phyloP scores from a whole-genome alignment of 2,113 vertebrate genomes.

The Willisornis vidua region DNA sequence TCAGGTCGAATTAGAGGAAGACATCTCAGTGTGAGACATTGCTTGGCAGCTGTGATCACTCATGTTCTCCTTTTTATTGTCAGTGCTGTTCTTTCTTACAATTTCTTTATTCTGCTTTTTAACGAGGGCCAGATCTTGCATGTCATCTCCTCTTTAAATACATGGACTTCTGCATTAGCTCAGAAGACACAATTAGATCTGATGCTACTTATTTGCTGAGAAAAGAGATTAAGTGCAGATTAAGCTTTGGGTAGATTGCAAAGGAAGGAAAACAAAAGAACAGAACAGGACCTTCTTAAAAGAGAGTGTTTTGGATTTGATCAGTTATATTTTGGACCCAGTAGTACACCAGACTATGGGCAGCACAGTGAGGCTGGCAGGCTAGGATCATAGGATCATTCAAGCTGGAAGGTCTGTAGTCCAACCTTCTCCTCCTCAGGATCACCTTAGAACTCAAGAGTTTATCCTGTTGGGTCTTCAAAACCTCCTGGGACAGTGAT shows the following conservation, averaged over 20 bases:
- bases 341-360: background rate
- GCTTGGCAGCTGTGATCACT: background rate
- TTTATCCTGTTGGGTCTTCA: background rate
- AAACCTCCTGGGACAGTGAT: background rate
- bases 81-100: background rate
- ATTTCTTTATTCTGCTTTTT: constrained; percentile 11
- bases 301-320: constrained; percentile 3
- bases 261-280: constrained; percentile 2
- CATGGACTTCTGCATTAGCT: background rate
- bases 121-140: background rate
- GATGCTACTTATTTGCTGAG: constrained; percentile 24
- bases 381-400: background rate
- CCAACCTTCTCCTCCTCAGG: background rate
- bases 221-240: constrained; percentile 34
- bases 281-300: background rate
- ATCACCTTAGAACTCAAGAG: background rate
- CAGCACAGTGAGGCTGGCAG: background rate
- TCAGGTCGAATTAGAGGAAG: background rate
- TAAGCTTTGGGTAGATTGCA: background rate
- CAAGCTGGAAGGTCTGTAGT: background rate
- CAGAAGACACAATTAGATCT: constrained; percentile 43
- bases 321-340: background rate
- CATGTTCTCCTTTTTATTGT: background rate
- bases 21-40: background rate
- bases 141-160: background rate